A percentile compares a stretch with the other conserved stretches of the same genome.
These are phyloP conservation scores for Echinarachnius parma DNA, from an alignment of 53 echinoderm and acorn worm species.

Conservation along the genomic window DNA sequence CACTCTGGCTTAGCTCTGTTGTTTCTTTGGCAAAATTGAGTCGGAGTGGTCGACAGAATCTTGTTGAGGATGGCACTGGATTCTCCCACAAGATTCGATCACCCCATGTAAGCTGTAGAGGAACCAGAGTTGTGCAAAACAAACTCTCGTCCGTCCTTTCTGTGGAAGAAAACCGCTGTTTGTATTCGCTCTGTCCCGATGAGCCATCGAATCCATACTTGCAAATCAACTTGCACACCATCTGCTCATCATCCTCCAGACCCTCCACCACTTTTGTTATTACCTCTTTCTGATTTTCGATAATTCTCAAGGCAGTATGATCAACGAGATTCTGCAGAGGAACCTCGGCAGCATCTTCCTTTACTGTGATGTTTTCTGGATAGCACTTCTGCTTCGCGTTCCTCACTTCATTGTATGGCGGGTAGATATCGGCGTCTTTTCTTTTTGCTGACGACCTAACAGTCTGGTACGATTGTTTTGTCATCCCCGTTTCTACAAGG, in stretches of 20 bases:
- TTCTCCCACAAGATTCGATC: conserved; percentile 54
- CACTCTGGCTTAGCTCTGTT: not conserved
- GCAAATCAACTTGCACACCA: conserved; percentile 33
- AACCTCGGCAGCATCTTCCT: conserved; percentile 45
- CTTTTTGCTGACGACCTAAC: conserved; percentile 46
- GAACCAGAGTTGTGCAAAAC: conserved; percentile 55
- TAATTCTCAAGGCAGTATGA: conserved; percentile 50
- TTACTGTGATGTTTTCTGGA: conserved; percentile 35
- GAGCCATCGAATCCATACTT: conserved; percentile 61
- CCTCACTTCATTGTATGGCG: conserved; percentile 50
- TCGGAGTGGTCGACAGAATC: conserved; percentile 43
- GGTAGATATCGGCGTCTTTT: conserved; percentile 52
- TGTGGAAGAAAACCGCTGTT: conserved; percentile 22
- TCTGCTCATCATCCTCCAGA: conserved; percentile 23
- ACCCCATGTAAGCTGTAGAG: conserved; percentile 46
- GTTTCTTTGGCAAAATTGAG: conserved; percentile 14
- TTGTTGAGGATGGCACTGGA: conserved; percentile 57
- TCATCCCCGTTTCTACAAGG: conserved; percentile 35
- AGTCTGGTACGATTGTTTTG: conserved; percentile 56
- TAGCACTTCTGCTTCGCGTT: conserved; percentile 48
- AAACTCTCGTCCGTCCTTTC: conserved; percentile 24
- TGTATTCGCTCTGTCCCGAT: conserved; percentile 50
- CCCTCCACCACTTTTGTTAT: conserved; percentile 28
- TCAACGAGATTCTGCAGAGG: conserved; percentile 53
- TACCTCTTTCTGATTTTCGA: conserved; percentile 30